Evolutionary conservation across 1,140 invertebrate species (phyloP), one percentile per base, ranked within the genome.

Genomic region (Drosophila ambigua): DNA sequence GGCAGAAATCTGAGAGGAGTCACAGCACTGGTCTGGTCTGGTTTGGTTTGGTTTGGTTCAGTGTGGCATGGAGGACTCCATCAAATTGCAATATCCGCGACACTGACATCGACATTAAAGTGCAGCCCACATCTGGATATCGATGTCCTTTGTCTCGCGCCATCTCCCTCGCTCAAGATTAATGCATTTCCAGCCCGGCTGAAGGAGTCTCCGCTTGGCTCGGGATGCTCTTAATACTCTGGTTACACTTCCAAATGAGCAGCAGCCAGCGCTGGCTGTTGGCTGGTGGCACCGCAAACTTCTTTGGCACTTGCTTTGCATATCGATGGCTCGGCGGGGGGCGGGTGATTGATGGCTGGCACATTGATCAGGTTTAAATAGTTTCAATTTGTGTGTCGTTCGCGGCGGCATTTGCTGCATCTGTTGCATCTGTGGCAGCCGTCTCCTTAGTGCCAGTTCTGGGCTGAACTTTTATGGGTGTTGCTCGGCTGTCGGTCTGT

Each of bases 21-120:
- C n/a, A 20, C 20, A 20, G 20, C 20, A 20, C 20, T 20, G 20
- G 1, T 20, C 1, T 1, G 20, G 20, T 20, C 1, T 20, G 20
- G 20, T 20, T 2, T 20, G 20, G 20, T 20, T 20, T 20, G 24
- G n/a, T 41, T 45, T 65, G 41, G 51, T 43, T 41, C 24, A 4
- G 11, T 57, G 72, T 58, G 61, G 2, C 23, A 26, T 26, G 9
- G 15, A 5, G 50, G 66, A 49, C 65, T 72, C 82, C 74, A 85
- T 85, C 82, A 87, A 85, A 85, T 85, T 85, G 82, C 82, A 85
- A 87, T 85, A 85, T 85, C 82, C 82, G 82, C 82, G 77, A 82
- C 74, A 85, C 59, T 61, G 46, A 50, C 66, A 69, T 58, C 74
- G 63, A 79, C 79, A 79, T 61, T 82, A 63, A 65, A 73, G 76